Conservation (phyloP, 2,888 invertebrate genomes). For the Tubulanus polymorphus region DNA sequence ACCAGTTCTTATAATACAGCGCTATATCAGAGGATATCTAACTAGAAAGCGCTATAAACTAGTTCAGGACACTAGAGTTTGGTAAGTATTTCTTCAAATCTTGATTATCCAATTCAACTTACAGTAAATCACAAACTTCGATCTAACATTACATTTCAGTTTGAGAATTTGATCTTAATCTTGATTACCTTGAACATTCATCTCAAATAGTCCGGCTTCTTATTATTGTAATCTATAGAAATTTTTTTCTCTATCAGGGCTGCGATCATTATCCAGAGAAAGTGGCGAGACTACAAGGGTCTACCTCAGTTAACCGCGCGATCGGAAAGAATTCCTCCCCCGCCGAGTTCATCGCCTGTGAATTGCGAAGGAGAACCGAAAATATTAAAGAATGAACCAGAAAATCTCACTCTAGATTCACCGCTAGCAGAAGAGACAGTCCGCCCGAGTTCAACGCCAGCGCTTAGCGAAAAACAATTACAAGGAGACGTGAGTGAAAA, state of each 20-base stretch:
- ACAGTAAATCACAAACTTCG: neutral
- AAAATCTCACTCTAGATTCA: no score
- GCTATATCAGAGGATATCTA: constrained; percentile 39
- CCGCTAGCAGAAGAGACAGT: no score
- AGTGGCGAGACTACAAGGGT: constrained; percentile 18
- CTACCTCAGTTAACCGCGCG: neutral
- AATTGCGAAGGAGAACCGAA: no score
- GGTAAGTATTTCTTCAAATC: constrained; percentile 16
- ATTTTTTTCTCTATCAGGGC: constrained; percentile 16
- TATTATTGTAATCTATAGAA: no score
- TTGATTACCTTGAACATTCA: no score
- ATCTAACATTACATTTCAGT: neutral
- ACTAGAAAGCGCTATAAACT: constrained; percentile 21
- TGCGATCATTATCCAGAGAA: constrained; percentile 20
- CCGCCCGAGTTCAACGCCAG: no score
- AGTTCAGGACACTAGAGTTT: constrained; percentile 9
- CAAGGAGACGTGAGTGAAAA: no score
- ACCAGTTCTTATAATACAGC: constrained; percentile 49
- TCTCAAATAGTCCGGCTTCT: no score
- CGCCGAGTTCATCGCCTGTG: constrained; percentile 13
- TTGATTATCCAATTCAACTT: no score
- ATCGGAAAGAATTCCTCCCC: constrained; percentile 19
- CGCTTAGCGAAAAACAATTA: no score
- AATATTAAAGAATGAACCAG: no score
- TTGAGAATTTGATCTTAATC: neutral